phyloP scores from a whole-genome alignment of 2,888 invertebrate species.

The Tridacna crocea region DNA sequence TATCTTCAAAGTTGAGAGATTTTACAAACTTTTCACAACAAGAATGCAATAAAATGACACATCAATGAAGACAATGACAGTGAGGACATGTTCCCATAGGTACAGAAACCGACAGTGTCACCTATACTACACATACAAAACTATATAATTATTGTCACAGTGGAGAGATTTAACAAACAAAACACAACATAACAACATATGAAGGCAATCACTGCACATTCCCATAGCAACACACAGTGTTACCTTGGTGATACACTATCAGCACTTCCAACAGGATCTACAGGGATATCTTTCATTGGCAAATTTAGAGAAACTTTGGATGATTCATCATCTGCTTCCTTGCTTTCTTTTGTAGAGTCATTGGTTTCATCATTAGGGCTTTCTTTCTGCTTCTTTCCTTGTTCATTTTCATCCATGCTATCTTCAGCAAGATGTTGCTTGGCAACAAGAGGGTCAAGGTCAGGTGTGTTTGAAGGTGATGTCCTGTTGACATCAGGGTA shows the following conservation, averaged over 20 bases:
- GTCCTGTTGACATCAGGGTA: neutral
- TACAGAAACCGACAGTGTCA: no score
- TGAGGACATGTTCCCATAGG: no score
- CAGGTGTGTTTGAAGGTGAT: neutral
- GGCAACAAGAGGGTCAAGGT: neutral
- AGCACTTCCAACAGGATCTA: conserved; percentile 12
- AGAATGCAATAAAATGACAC: neutral
- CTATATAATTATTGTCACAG: no score
- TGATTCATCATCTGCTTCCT: neutral
- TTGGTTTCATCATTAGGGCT: neutral
- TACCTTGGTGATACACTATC: conserved; percentile 33
- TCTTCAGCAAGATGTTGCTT: neutral
- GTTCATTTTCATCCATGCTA: neutral
- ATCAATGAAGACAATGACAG: neutral
- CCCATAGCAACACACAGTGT: conserved; percentile 18
- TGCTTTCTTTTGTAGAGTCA: neutral
- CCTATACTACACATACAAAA: no score
- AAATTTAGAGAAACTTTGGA: conserved; percentile 1
- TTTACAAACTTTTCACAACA: no score
- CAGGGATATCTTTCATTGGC: conserved; percentile 9
- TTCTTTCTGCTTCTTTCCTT: neutral
- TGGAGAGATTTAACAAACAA: no score
- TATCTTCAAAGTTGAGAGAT: no score
- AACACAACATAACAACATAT: no score
- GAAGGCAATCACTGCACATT: neutral